These are phyloP conservation scores for Andrena chrysosceles DNA, from an alignment of 2,888 invertebrate genomes.

Conservation along the genomic window DNA sequence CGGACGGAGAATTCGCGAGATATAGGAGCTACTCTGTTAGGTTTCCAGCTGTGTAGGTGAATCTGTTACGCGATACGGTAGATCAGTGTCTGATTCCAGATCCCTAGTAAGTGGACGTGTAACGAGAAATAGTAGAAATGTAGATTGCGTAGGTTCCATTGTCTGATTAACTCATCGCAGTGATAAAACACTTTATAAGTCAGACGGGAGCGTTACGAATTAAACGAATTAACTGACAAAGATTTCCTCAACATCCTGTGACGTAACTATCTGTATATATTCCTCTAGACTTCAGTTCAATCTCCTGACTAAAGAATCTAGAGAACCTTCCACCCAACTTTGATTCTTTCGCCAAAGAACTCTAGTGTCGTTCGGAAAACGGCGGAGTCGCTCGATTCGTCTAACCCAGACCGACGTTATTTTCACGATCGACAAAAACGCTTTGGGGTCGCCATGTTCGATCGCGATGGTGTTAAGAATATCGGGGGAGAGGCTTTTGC, in stretches of 20 bases:
- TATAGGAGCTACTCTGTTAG: no score
- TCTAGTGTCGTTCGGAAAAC: neutral
- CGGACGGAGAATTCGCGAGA: no score
- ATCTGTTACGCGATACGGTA: no score
- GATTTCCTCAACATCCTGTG: no score
- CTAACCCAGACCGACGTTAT: constrained; percentile 30
- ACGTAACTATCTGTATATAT: no score
- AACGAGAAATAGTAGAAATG: neutral
- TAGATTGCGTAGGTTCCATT: neutral
- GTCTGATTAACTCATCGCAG: neutral
- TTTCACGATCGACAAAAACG: constrained; percentile 28
- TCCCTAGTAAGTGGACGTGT: neutral
- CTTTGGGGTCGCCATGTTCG: constrained; percentile 44
- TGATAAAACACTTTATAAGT: constrained; percentile 1
- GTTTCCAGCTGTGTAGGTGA: no score
- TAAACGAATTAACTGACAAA: no score
- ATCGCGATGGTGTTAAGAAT: constrained; percentile 43
- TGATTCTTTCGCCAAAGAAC: neutral
- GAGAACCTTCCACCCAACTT: no score
- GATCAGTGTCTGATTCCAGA: no score
- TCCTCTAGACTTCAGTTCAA: no score
- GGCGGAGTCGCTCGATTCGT: neutral
- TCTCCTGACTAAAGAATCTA: neutral
- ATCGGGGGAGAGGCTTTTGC: constrained; percentile 32
- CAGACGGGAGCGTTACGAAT: neutral